Evolutionary conservation across 2,888 invertebrate genomes (phyloP), one percentile per base, ranked within the genome.

Genomic region (Rotaria sp.): DNA sequence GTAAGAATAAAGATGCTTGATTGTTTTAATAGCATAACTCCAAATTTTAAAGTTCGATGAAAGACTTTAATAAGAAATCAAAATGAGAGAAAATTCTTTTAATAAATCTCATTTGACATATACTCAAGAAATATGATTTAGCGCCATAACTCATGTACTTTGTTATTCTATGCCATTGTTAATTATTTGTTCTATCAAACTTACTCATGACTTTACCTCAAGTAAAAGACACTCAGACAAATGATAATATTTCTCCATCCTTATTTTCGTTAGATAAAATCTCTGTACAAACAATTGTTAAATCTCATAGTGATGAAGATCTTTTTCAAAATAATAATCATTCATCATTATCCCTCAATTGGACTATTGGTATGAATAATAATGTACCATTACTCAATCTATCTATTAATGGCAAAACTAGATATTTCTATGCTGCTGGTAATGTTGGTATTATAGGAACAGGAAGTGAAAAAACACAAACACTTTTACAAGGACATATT

Each of bases 401-500:
- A 26, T 45, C 80, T 80, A 21, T 80, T n/a, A n/a, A 26, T 80
- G 80, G 26, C 26, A 80, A 45, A 41, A 80, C 80, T 24, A 10
- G 80, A 80, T 80, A 45, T 45, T 80, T 80, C 13, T 80, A 80
- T n/a, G 45, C 45, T 45, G 45, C n/a, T 2, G 45, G 41, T 26
- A 80, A 80, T 80, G 80, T 80, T 26, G 80, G 80, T n/a, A 45
- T 80, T 8, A 45, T 80, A 80, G 80, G 26, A 45, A 45, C 80
- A 80, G 80, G 80, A 26, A 80, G 80, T 45, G 80, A 45, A 26
- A 80, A 80, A 80, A 5, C 45, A 11, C 80, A 80, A 45, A 80
- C 7, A n/a, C 26, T 41, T n/a, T 26, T 80, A 45, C 80, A 80
- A 80, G 80, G 80, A 13, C 80, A 80, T 45, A 7, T n/a, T 26